A percentile compares a stretch with the other conserved stretches of the same genome.
These are phyloP conservation scores for Priocnemis perturbator DNA, from an alignment of 2,888 invertebrate genomes.

Conservation along the genomic window DNA sequence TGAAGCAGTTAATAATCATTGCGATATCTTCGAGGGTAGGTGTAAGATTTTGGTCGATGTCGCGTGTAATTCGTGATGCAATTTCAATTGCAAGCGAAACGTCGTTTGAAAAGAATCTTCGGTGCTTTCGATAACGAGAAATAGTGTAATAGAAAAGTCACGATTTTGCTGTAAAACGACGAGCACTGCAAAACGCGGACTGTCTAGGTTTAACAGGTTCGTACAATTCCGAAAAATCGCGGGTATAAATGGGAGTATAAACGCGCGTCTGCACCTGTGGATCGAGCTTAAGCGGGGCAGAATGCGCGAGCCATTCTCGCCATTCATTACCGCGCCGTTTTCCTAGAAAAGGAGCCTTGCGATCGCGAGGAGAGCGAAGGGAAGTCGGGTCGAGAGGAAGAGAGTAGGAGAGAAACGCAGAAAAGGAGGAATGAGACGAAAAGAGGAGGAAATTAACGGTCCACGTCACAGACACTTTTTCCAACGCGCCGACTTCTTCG, in stretches of 20 bases:
- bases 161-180: too few relatives aligned
- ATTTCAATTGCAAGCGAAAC: too few relatives aligned
- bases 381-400: neutral
- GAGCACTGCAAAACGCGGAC: too few relatives aligned
- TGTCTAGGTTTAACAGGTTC: too few relatives aligned
- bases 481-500: neutral
- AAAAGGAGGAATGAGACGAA: neutral
- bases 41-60: too few relatives aligned
- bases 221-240: too few relatives aligned
- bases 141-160: too few relatives aligned
- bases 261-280: slow-evolving; percentile 44
- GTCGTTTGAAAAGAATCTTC: too few relatives aligned
- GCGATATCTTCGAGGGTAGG: too few relatives aligned
- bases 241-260: neutral
- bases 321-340: slow-evolving; percentile 47
- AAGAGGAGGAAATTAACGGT: slow-evolving; percentile 14
- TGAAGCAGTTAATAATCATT: too few relatives aligned
- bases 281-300: slow-evolving; percentile 34
- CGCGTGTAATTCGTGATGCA: too few relatives aligned
- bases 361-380: slow-evolving; percentile 33
- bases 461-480: slow-evolving; percentile 2
- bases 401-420: neutral
- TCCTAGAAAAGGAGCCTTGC: slow-evolving; percentile 45
- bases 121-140: too few relatives aligned
- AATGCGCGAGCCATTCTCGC: slow-evolving; percentile 37